Evolutionary conservation across 53 echinoderm and acorn worm genomes (phyloP).

Genomic region (Crossaster papposus): DNA sequence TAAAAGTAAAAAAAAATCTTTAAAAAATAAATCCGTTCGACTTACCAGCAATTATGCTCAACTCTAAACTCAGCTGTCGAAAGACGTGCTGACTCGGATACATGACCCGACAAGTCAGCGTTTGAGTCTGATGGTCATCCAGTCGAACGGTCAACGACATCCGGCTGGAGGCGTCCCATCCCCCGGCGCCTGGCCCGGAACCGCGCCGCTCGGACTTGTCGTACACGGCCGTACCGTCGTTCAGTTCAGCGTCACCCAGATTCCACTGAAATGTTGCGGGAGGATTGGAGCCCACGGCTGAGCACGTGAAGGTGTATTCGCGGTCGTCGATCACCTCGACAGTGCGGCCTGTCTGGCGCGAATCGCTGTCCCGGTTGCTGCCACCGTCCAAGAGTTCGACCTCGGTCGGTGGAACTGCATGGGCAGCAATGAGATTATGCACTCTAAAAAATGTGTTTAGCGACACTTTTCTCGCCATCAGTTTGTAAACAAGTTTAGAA

Average conservation of each 20-base stretch:
- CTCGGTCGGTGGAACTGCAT: conserved; percentile 5
- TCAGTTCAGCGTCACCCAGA: neutral
- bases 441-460: too few relatives aligned
- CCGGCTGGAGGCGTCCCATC: conserved; percentile 29
- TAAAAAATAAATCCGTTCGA: neutral
- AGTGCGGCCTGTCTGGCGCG: neutral
- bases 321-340: conserved; percentile 17
- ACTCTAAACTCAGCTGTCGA: conserved; percentile 7
- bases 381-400: neutral
- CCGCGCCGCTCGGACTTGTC: neutral
- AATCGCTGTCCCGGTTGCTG: neutral
- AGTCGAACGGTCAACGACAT: neutral
- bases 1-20: too few relatives aligned
- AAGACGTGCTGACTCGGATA: conserved; percentile 6
- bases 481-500: too few relatives aligned
- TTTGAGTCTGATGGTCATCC: neutral
- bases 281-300: conserved; percentile 15
- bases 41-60: conserved; percentile 37
- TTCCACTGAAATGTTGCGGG: conserved; percentile 17
- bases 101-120: conserved; percentile 4
- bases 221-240: neutral
- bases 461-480: too few relatives aligned
- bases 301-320: conserved; percentile 23
- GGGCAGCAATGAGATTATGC: neutral
- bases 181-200: neutral